A percentile compares a stretch with the other conserved stretches of the same genome.
These are phyloP conservation scores for Aquatica leii DNA, from an alignment of 2,888 invertebrate species.

Conservation along the genomic window DNA sequence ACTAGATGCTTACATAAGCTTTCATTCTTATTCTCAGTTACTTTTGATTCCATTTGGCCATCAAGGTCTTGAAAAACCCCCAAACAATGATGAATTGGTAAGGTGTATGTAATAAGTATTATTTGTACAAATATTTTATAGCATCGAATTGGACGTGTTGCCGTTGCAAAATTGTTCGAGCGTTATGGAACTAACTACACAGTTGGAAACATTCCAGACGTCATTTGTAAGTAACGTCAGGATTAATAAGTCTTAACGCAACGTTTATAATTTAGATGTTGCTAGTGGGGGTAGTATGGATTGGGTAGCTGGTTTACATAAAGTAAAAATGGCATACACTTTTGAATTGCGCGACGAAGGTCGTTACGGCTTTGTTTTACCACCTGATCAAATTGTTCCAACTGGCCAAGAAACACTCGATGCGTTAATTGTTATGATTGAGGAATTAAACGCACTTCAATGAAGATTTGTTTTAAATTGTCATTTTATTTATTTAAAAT, in stretches of 20 bases:
- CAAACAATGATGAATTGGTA: slow-evolving; percentile 69
- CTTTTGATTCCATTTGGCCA: slow-evolving; percentile 77
- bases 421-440: slow-evolving; percentile 63
- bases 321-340: slow-evolving; percentile 69
- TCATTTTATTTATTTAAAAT: too few relatives aligned
- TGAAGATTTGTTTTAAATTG: too few relatives aligned
- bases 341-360: slow-evolving; percentile 73
- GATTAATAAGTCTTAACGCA: too few relatives aligned
- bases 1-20: slow-evolving; percentile 71
- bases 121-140: background rate
- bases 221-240: slow-evolving; percentile 63
- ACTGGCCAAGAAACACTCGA: slow-evolving; percentile 72
- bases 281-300: slow-evolving; percentile 68
- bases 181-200: slow-evolving; percentile 33
- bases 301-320: slow-evolving; percentile 73
- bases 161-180: background rate
- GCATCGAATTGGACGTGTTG: background rate
- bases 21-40: slow-evolving; percentile 79
- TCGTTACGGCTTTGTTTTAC: slow-evolving; percentile 72
- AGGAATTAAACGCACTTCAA: background rate
- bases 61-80: slow-evolving; percentile 64
- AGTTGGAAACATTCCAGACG: slow-evolving; percentile 62
- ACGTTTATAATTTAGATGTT: slow-evolving; percentile 22
- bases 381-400: slow-evolving; percentile 70
- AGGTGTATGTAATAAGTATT: slow-evolving; percentile 17